Evolutionary conservation across 2,888 invertebrate genomes (phyloP).

Genomic region (Nemotelus pantherinus): DNA sequence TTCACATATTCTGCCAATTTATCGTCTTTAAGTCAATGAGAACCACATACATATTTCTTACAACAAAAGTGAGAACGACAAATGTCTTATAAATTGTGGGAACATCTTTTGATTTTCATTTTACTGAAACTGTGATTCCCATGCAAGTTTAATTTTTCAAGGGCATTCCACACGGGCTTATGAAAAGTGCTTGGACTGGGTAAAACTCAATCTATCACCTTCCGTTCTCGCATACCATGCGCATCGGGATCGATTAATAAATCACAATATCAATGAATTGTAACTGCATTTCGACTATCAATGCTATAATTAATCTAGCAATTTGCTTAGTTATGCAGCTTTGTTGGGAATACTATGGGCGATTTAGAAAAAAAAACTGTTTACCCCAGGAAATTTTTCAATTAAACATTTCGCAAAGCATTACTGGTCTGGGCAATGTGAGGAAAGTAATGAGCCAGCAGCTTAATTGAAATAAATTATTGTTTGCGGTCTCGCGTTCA

Average conservation of each 20-base stretch:
- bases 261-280: too few relatives aligned
- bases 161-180: conserved; percentile 1
- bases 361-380: too few relatives aligned
- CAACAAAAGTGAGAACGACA: background rate
- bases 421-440: too few relatives aligned
- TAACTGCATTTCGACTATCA: too few relatives aligned
- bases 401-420: too few relatives aligned
- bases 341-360: too few relatives aligned
- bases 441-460: background rate
- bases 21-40: background rate
- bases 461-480: conserved; percentile 32
- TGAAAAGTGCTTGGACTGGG: background rate
- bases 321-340: too few relatives aligned
- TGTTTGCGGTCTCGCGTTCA: background rate
- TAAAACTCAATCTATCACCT: background rate
- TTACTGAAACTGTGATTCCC: background rate
- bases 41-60: background rate
- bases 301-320: too few relatives aligned
- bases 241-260: too few relatives aligned
- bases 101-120: conserved; percentile 1
- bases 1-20: conserved; percentile 4
- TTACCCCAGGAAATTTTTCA: too few relatives aligned
- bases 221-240: too few relatives aligned
- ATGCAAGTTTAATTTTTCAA: conserved; percentile 2
- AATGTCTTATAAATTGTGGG: background rate